A percentile compares a stretch with the other conserved stretches of the same genome.
Conservation (phyloP, 2,797 vertebrate species). For the Mormyrus proboscirostris region DNA sequence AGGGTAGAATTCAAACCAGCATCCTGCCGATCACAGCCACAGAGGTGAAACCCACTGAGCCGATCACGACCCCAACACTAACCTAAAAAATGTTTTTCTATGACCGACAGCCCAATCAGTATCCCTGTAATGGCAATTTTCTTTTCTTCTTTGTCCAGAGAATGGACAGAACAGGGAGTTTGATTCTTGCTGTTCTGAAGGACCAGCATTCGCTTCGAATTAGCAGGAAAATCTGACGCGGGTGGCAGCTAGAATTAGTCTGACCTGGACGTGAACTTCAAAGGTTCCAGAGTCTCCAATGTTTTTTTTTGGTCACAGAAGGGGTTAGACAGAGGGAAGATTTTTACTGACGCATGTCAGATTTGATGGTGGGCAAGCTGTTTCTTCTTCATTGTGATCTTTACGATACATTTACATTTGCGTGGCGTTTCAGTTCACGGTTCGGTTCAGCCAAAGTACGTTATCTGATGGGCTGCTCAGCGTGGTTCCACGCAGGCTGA, state of each 20-base stretch:
- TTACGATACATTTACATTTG: neutral
- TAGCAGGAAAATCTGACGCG: neutral
- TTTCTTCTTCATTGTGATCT: neutral
- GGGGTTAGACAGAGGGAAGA: neutral
- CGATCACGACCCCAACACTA: neutral
- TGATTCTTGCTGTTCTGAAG: neutral
- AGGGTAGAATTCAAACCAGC: neutral
- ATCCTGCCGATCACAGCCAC: neutral
- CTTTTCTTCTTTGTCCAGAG: neutral
- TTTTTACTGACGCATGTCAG: neutral
- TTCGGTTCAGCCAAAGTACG: neutral
- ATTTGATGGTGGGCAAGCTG: neutral
- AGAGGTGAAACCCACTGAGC: neutral
- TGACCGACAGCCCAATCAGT: neutral
- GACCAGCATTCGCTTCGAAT: neutral
- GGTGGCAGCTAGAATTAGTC: neutral
- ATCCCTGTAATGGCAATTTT: neutral
- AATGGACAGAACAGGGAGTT: neutral
- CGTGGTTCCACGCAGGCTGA: neutral
- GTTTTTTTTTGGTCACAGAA: neutral
- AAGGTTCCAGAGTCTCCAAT: neutral
- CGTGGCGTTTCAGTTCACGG: neutral
- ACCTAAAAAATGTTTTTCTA: neutral
- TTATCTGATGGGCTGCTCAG: neutral
- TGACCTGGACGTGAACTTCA: conserved; percentile 4